Evolutionary conservation across 2,797 vertebrate genomes (phyloP).

Genomic region (Carduelis carduelis): DNA sequence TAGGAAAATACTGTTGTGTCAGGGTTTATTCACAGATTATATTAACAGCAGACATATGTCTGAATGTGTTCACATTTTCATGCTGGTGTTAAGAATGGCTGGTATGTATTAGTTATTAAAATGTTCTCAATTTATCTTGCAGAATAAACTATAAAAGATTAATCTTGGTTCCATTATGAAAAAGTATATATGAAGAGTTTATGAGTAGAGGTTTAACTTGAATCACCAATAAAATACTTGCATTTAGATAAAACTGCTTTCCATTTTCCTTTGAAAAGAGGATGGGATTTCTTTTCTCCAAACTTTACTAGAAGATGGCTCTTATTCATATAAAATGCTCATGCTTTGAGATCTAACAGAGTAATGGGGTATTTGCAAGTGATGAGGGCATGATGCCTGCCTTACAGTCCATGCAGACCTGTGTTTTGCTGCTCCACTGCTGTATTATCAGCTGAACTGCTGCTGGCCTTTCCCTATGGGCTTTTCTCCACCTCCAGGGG

Average conservation of each 20-base stretch:
- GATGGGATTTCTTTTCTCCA: neutral
- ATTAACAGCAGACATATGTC: neutral
- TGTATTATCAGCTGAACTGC: neutral
- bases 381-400: neutral
- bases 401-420: neutral
- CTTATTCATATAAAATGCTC: neutral
- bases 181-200: neutral
- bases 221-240: neutral
- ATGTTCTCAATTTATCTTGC: neutral
- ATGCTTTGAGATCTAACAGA: neutral
- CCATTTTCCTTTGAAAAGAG: neutral
- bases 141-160: neutral
- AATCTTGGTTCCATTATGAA: neutral
- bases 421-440: neutral
- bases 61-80: neutral
- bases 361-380: neutral
- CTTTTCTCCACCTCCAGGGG: neutral
- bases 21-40: neutral
- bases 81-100: neutral
- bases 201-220: neutral
- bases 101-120: neutral
- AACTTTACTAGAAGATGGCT: neutral
- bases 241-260: neutral
- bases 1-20: neutral
- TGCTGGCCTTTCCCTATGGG: neutral